Evolutionary conservation across 2,113 vertebrate species (phyloP).

Genomic region (Pluvialis apricaria): DNA sequence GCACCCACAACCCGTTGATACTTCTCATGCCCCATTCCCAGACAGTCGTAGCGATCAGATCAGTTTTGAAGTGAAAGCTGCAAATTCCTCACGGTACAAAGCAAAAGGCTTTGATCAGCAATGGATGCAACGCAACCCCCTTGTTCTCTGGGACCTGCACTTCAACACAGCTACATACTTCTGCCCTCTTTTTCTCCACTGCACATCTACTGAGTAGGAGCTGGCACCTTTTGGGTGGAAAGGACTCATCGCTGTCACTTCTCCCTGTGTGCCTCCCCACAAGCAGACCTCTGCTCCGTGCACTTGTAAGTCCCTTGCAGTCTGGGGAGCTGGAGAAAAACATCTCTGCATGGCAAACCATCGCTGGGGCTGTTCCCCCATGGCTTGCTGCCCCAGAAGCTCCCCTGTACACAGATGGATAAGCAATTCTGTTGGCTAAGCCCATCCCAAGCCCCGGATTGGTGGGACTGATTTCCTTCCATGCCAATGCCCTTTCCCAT

Average conservation of each 20-base stretch:
- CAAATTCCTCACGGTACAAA: background rate
- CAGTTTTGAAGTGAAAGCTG: background rate
- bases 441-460: background rate
- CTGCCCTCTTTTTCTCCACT: background rate
- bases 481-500: background rate
- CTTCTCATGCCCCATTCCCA: background rate
- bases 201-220: background rate
- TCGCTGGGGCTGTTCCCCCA: background rate
- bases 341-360: background rate
- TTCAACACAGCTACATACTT: background rate
- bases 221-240: background rate
- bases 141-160: background rate
- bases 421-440: background rate
- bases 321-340: background rate
- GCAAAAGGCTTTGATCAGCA: background rate
- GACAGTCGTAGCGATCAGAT: background rate
- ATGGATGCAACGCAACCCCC: no score
- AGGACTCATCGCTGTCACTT: background rate
- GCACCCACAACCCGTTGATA: rapidly evolving
- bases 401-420: background rate
- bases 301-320: background rate
- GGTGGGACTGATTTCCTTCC: background rate
- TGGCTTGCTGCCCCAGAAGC: background rate
- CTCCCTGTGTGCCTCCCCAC: background rate
- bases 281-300: background rate